Conservation (phyloP, 2,797 vertebrate species). For the Pseudomugil tenellus region DNA sequence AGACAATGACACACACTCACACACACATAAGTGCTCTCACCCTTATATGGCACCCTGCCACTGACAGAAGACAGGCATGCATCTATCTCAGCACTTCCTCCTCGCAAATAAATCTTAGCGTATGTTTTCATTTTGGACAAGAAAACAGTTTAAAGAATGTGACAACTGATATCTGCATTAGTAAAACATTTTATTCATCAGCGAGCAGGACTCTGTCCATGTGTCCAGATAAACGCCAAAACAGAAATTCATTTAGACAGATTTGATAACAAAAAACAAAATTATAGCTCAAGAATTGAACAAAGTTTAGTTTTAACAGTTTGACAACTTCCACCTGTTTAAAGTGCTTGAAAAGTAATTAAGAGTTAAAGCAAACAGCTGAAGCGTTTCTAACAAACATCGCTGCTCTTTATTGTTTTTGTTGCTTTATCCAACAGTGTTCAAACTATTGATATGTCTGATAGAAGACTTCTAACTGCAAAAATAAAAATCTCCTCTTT, state of each 20-base stretch:
- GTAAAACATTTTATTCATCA: slow-evolving; percentile 68
- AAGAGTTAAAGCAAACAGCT: slow-evolving; percentile 30
- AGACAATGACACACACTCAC: slow-evolving; percentile 20
- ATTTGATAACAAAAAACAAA: slow-evolving; percentile 28
- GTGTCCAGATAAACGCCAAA: slow-evolving; percentile 27
- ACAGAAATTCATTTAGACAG: slow-evolving; percentile 22
- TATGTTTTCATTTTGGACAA: background rate
- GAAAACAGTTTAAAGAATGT: background rate
- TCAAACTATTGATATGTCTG: slow-evolving; percentile 1
- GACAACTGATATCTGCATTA: slow-evolving; percentile 13
- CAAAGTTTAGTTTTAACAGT: slow-evolving; percentile 28
- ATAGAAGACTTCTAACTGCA: slow-evolving; percentile 18
- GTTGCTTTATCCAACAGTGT: background rate
- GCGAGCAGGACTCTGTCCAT: slow-evolving; percentile 35
- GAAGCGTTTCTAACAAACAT: slow-evolving; percentile 22
- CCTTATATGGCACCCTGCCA: slow-evolving; percentile 29
- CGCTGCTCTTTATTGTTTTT: background rate
- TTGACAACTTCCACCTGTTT: slow-evolving; percentile 52
- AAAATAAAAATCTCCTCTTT: slow-evolving; percentile 22
- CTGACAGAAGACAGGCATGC: slow-evolving; percentile 56
- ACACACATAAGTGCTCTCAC: slow-evolving; percentile 1
- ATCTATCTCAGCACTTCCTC: slow-evolving; percentile 46
- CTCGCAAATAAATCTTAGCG: slow-evolving; percentile 15
- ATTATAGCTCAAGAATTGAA: slow-evolving; percentile 31
- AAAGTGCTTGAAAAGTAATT: slow-evolving; percentile 67